Percentiles rank a stretch among this genome's conserved stretches.
Evolutionary conservation across 37 sponge, comb jelly and placozoan species (phyloP).

Genomic region (Mnemiopsis leidyi): DNA sequence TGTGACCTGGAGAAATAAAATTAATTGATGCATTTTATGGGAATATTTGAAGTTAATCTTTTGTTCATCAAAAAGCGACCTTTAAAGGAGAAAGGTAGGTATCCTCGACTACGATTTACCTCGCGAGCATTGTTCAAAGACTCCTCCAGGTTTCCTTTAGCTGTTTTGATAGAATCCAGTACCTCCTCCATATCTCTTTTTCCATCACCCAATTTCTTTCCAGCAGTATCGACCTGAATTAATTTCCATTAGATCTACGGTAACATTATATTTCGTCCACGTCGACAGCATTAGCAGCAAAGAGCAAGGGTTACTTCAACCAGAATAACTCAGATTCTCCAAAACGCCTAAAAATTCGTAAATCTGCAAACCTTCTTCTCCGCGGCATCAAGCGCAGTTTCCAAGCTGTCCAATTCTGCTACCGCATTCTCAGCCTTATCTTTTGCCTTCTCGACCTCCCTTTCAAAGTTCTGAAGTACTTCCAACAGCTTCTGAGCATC

Average conservation of each 20-base stretch:
- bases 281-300: no score
- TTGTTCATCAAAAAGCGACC: no score
- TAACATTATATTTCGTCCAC: no score
- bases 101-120: no score
- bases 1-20: constrained; percentile 12
- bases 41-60: no score
- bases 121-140: constrained; percentile 4
- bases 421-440: neutral
- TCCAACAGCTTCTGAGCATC: constrained; percentile 41
- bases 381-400: constrained; percentile 9
- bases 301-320: no score
- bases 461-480: constrained; percentile 46
- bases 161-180: neutral
- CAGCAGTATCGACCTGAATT: constrained; percentile 45
- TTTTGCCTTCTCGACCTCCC: constrained; percentile 27
- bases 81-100: no score
- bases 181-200: constrained; percentile 9
- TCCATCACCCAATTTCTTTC: neutral
- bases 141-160: constrained; percentile 34
- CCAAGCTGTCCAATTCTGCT: neutral
- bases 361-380: neutral
- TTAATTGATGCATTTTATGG: no score
- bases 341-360: neutral
- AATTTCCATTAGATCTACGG: no score
- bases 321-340: no score